Evolutionary conservation across 2,888 invertebrate species (phyloP), one percentile per base, ranked within the genome.

Genomic region (Polydesmus complanatus): DNA sequence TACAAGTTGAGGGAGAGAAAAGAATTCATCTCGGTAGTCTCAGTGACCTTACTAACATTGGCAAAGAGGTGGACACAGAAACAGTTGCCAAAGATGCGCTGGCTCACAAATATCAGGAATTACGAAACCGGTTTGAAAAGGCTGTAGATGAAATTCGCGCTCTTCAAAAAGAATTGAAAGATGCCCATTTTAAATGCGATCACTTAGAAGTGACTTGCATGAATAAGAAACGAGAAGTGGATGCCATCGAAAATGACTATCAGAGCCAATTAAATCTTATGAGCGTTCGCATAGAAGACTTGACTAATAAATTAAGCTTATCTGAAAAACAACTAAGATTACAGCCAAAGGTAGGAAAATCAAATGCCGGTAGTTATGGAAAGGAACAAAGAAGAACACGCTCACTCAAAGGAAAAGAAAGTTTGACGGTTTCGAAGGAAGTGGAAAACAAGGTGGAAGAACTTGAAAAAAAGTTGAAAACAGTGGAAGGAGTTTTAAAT

Each of bases 391-490:
- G 90, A 65, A 79, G 90, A 64, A 88, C 89, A 48, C 76, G 89
- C 23, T 89, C 89, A 0, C 75, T 92, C 52, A 90, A 90, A 73
- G 88, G 88, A 5, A 68, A 70, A 61, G 69, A 70, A 51, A 88
- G 89, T 72, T 80, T 88, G 67, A 83, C 85, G 8, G 80, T 88
- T 54, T 84, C 86, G 18, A 88, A 87, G 72, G 88, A 89, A 72
- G 81, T 91, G 21, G 91, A 91, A 73, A 85, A 86, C 64, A 90
- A 90, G 72, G 78, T 90, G 54, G 80, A 80, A n/a, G 86, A 88
- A 67, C 73, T 89, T 62, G 88, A 89, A 74, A 83, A 80, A 56
- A 88, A 87, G 75, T 84, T 88, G 55, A n/a, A 19, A 5, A 25
- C n/a, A n/a, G 60, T 62, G 23, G 59, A 62, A 26, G 49, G 47